Evolutionary conservation across 2,113 vertebrate genomes (phyloP).

Genomic region (Pelobates fuscus): DNA sequence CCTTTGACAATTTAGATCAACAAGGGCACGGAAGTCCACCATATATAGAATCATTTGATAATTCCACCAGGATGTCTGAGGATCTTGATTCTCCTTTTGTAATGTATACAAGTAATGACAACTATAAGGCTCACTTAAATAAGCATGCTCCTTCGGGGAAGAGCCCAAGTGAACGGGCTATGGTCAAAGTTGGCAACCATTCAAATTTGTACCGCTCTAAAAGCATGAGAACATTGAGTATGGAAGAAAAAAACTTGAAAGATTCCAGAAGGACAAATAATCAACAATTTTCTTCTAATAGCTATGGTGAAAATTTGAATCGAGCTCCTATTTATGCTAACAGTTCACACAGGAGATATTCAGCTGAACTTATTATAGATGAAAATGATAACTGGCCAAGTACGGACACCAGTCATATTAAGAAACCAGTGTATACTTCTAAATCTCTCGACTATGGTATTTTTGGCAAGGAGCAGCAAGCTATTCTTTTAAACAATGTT

Average conservation of each 20-base stretch:
- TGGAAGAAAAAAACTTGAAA: constrained; percentile 43
- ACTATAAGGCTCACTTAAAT: constrained; percentile 48
- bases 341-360: constrained; percentile 58
- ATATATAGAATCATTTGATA: constrained; percentile 18
- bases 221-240: constrained; percentile 59
- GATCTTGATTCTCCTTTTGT: constrained; percentile 30
- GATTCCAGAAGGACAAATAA: constrained; percentile 55
- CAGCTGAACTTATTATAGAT: constrained; percentile 63
- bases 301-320: constrained; percentile 51
- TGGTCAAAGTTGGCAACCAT: too few species aligned
- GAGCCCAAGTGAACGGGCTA: not conserved
- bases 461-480: constrained; percentile 77
- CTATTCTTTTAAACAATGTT: constrained; percentile 74
- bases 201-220: constrained; percentile 52
- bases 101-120: constrained; percentile 49
- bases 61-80: constrained; percentile 30
- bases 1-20: constrained; percentile 18
- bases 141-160: not conserved
- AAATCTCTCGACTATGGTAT: constrained; percentile 74
- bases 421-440: constrained; percentile 59
- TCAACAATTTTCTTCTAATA: constrained; percentile 69
- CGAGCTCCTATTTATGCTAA: constrained; percentile 43
- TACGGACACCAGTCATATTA: constrained; percentile 6
- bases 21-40: not conserved
- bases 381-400: constrained; percentile 68